Conservation (phyloP, 2,113 vertebrate species). For the Galeopterus variegatus region DNA sequence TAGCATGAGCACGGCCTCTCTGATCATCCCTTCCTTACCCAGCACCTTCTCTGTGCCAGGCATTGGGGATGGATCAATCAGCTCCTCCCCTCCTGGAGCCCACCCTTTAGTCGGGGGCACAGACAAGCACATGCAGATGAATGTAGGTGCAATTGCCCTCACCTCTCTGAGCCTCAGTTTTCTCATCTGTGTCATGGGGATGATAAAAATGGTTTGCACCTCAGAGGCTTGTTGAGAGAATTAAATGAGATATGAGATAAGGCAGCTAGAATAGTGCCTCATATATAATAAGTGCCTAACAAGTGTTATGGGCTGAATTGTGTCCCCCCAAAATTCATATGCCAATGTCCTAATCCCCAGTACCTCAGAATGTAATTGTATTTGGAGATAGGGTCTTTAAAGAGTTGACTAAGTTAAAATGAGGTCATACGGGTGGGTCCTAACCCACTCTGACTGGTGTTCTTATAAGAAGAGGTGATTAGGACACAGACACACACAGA, state of each 20-base stretch:
- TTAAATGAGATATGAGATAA: not conserved
- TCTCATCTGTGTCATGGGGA: not conserved
- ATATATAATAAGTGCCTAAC: fast-evolving
- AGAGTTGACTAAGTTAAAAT: not conserved
- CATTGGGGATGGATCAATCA: too few relatives aligned
- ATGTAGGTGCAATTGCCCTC: not conserved
- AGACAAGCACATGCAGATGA: not conserved
- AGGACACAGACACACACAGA: not conserved
- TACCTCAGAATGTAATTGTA: too few relatives aligned
- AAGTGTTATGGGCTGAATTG: too few relatives aligned
- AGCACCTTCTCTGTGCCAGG: not conserved
- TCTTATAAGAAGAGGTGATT: not conserved
- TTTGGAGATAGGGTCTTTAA: not conserved
- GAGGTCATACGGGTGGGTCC: not conserved
- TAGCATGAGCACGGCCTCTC: not conserved
- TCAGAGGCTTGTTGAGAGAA: not conserved
- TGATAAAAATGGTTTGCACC: not conserved
- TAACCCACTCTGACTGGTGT: not conserved
- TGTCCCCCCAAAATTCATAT: too few relatives aligned
- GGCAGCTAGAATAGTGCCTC: not conserved
- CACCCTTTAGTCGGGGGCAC: fast-evolving
- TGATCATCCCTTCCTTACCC: not conserved
- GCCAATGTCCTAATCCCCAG: not conserved
- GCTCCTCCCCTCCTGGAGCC: fast-evolving
- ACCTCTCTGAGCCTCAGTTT: not conserved